Evolutionary conservation across 2,113 vertebrate genomes (phyloP).

Genomic region (Aspidoscelis tigris): DNA sequence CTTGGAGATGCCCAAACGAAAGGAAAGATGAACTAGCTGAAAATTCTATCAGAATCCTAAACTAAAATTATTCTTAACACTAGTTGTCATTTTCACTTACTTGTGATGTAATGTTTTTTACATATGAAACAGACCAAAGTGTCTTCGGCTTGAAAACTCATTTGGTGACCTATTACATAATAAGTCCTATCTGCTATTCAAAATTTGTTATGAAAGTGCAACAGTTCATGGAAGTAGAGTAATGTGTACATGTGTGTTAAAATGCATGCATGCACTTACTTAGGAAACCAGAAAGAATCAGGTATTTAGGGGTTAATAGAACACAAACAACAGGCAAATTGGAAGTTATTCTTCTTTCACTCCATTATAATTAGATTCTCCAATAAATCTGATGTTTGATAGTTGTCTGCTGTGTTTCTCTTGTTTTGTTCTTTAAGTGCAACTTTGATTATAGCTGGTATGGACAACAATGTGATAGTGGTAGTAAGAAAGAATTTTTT

Average conservation of each 20-base stretch:
- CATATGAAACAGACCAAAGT: background rate
- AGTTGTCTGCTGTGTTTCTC: background rate
- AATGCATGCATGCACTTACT: no score
- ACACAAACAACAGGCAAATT: background rate
- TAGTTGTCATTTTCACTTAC: background rate
- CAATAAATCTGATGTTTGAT: background rate
- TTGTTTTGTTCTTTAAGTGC: background rate
- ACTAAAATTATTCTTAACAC: background rate
- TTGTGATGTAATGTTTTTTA: background rate
- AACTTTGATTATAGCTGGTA: background rate
- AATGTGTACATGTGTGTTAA: background rate
- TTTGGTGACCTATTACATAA: background rate
- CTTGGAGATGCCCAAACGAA: background rate
- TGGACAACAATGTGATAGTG: background rate
- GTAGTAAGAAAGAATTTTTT: conserved; percentile 2
- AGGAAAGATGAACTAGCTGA: background rate
- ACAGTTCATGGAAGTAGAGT: background rate
- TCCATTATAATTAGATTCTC: background rate
- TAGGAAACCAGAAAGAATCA: no score
- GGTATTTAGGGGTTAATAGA: background rate
- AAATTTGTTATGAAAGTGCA: background rate
- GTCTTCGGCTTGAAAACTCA: background rate
- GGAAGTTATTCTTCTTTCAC: background rate
- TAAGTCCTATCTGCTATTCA: background rate
- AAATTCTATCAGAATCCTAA: background rate